Percentiles rank a stretch among this genome's conserved stretches.
Evolutionary conservation across 2,888 invertebrate genomes (phyloP).

Genomic region (Stratiomys singularior): DNA sequence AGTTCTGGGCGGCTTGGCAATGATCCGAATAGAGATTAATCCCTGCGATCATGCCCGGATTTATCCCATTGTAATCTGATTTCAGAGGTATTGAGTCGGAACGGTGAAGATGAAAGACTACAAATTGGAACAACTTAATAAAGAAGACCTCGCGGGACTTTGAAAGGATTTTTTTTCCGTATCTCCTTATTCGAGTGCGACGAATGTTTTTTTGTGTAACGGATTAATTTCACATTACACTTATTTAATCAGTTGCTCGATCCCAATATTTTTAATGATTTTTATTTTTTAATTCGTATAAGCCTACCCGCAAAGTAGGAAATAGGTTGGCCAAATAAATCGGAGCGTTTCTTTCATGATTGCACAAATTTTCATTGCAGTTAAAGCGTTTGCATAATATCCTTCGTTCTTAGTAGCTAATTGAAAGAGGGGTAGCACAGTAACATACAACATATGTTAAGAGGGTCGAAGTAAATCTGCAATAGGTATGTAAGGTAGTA

Average conservation of each 20-base stretch:
- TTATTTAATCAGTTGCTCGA: too few species aligned
- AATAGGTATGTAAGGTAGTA: too few species aligned
- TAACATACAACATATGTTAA: too few species aligned
- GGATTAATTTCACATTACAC: conserved; percentile 16
- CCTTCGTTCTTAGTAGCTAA: too few species aligned
- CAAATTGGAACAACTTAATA: conserved; percentile 41
- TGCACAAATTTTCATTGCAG: not conserved
- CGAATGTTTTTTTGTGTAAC: conserved; percentile 15
- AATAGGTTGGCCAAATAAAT: too few species aligned
- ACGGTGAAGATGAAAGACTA: conserved; percentile 43
- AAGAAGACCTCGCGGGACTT: conserved; percentile 34
- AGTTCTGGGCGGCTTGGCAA: conserved; percentile 17
- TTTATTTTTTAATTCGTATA: too few species aligned
- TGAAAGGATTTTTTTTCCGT: conserved; percentile 29
- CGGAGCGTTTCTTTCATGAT: too few species aligned
- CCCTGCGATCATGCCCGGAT: conserved; percentile 28
- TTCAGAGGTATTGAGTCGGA: conserved; percentile 34
- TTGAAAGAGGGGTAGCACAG: too few species aligned
- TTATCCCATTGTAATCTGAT: conserved; percentile 41
- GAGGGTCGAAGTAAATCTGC: too few species aligned
- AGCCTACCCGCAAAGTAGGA: too few species aligned
- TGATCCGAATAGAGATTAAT: conserved; percentile 36
- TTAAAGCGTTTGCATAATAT: not conserved
- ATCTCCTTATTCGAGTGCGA: not conserved
- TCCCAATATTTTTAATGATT: too few species aligned